Base-by-base conservation (phyloP, 2,113 vertebrate genomes). In the Acanthisitta chloris region DNA sequence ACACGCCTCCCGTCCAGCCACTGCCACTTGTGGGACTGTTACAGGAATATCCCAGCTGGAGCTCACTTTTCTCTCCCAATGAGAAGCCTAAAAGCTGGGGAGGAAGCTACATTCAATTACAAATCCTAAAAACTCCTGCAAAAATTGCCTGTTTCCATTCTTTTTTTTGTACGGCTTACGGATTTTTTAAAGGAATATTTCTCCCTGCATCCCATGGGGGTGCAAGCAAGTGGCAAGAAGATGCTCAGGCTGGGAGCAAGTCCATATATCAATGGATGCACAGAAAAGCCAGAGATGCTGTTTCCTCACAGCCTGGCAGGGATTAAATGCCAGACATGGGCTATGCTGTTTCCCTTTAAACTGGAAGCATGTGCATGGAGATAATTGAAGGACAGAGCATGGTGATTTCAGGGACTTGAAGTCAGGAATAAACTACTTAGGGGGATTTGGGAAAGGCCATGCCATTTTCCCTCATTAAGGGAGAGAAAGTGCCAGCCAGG, bases 121-220 rank as follows among this genome's bases (percentile, higher is more conserved):
- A 4, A 83, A 40, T 16, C 6, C 55, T 36, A 25, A 76, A 90
- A 83, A 26, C 84, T 59, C 18, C 72, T 0, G 0, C 9, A 1
- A 58, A 84, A 46, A 40, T 25, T 18, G 64, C 40, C 48, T 2
- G 3, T 8, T 69, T 8, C 88, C 43, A 1, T 3, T 10, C 13
- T 59, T 13, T 8, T 8, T 6, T 14, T 5, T 0, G 0, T 1
- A 2, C 1, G 0, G 6, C 43, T 49, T 2, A 0, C 31, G 7
- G 45, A 55, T 42, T 21, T 17, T 2, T 26, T 7, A 8, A 66
- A 42, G 72, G 72, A n/a, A 12, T 4, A 5, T 1, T 2, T 38
- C 34, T 93, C n/a, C 69, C 61, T 8, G n/a, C 40, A 1, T 5
- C 26, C 76, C 70, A 1, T 0, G 23, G 4, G 81, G 54, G 23